phyloP scores from a whole-genome alignment of 2,888 invertebrate species.

The Tryphoninae sp. region DNA sequence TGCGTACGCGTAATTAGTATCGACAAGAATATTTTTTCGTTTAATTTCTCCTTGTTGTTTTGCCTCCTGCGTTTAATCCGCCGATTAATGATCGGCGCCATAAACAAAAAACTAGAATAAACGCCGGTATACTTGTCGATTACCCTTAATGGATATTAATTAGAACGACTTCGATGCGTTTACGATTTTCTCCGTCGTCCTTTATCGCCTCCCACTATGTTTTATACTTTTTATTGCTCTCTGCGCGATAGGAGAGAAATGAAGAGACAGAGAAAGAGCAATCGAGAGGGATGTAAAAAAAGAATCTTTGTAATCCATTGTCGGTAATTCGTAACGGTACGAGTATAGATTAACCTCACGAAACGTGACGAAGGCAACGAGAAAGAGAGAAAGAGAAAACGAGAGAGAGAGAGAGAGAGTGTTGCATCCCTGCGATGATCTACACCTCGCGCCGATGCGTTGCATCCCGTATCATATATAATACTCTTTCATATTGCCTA shows the following conservation, averaged over 20 bases:
- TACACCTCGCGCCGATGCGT: constrained; percentile 30
- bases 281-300: constrained; percentile 3
- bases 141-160: constrained; percentile 53
- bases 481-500: constrained; percentile 1
- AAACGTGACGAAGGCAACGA: constrained; percentile 41
- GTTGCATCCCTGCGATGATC: constrained; percentile 26
- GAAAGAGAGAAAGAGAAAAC: background rate
- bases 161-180: constrained; percentile 31
- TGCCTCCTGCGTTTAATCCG: background rate
- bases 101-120: background rate
- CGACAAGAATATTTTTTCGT: constrained; percentile 46
- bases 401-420: background rate
- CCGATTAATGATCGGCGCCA: constrained; percentile 48
- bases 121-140: constrained; percentile 47
- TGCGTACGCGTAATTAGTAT: constrained; percentile 49
- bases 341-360: constrained; percentile 42
- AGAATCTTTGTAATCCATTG: constrained; percentile 36
- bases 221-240: background rate
- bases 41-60: too few species aligned
- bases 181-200: background rate
- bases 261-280: too few species aligned
- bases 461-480: constrained; percentile 21
- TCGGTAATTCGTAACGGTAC: constrained; percentile 48
- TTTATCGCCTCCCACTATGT: background rate
- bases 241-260: background rate